Base-by-base conservation (phyloP, 2,113 vertebrate species). In the Cavia porcellus region DNA sequence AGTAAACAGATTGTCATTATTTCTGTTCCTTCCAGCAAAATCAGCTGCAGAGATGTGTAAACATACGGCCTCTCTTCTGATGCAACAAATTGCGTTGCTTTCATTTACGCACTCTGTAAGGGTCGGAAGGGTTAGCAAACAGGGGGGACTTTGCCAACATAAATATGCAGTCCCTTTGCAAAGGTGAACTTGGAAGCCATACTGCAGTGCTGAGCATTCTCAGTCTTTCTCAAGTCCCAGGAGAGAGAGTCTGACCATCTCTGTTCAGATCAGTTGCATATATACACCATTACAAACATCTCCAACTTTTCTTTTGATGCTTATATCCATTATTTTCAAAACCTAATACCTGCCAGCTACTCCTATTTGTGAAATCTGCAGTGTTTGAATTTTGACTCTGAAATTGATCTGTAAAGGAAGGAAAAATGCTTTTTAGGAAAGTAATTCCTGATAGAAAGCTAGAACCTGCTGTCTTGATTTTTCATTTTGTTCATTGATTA, bases 391-490 rank as follows among this genome's bases (percentile, higher is more conserved):
- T 97, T 90, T 84, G 68, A 96, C 94, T 96, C 95, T 89, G 90
- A 88, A 97, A 97, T 95, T 97, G 97, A 98, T 98, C 96, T 97
- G n/a, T 95, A 96, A 96, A 97, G 94, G 97, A 96, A 97, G 95
- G 94, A 92, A 96, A 97, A 94, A 86, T 96, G 92, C 96, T 95
- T 96, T 98, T 95, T 95, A 96, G 82, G 90, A 95, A 97, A 96
- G 80, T 92, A 92, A 96, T 97, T 97, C 95, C 96, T 94, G 10
- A 96, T 97, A 90, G 96, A 93, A 90, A 95, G 70, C 85, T 96
- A 80, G 35, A 94, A 57, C 70, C 47, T 83, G 28, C 86, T 96
- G 86, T 87, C 92, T 96, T 82, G 57, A 89, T 96, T 94, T 95
- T 96, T 80, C 82, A 90, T 93, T 97, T 96, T 97, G 90, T 88